Conservation (phyloP, 2,888 invertebrate species). For the Tetranychus piercei region DNA sequence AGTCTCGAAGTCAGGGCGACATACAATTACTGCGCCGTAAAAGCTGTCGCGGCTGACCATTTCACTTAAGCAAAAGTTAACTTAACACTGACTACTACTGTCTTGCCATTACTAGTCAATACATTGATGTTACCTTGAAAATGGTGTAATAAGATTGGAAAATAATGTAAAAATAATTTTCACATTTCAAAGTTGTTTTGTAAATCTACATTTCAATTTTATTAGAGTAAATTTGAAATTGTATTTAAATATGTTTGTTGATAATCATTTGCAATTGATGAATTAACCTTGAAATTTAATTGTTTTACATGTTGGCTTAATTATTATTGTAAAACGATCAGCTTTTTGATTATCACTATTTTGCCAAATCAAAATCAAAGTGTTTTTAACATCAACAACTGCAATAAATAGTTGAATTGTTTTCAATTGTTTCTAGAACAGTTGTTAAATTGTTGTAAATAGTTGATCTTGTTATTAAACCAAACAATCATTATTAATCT, state of each 20-base stretch:
- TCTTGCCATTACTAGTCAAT: too few relatives aligned
- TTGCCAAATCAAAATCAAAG: neutral
- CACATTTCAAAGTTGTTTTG: neutral
- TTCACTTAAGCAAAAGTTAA: too few relatives aligned
- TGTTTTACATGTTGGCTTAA: neutral
- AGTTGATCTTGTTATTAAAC: neutral
- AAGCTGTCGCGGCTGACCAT: too few relatives aligned
- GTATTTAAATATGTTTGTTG: too few relatives aligned
- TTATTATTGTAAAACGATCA: neutral
- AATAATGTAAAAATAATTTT: neutral
- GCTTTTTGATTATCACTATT: neutral
- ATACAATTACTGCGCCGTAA: too few relatives aligned
- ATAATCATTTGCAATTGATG: too few relatives aligned
- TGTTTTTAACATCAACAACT: neutral
- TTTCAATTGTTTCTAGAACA: neutral
- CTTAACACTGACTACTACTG: too few relatives aligned
- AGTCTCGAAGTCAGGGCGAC: too few relatives aligned
- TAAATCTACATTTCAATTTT: neutral
- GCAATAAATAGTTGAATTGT: neutral
- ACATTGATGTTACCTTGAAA: neutral
- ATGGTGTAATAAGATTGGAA: neutral
- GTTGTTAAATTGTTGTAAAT: neutral
- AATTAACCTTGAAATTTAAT: slow-evolving; percentile 1
- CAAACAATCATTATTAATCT: neutral
- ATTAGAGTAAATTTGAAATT: too few relatives aligned